These are phyloP conservation scores for Sarcoramphus papa DNA, from an alignment of 2,797 vertebrate genomes.

Conservation along the genomic window DNA sequence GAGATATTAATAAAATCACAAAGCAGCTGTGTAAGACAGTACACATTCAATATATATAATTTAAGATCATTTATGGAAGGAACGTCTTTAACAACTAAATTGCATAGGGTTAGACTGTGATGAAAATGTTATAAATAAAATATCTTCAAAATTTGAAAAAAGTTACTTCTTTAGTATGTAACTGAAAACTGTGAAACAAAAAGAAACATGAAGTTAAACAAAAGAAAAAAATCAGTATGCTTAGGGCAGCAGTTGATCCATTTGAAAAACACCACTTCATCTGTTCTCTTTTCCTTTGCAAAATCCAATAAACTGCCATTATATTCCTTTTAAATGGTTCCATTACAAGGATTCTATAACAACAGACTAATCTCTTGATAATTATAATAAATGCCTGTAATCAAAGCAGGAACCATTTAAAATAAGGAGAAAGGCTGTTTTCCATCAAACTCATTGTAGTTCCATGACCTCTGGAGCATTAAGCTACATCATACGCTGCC, in stretches of 20 bases:
- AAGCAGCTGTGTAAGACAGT: not conserved
- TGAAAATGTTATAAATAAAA: not conserved
- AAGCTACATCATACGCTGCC: slow-evolving; percentile 48
- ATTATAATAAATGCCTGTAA: slow-evolving; percentile 96
- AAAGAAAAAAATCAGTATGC: slow-evolving; percentile 57
- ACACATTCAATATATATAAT: not conserved
- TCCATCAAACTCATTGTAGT: slow-evolving; percentile 78
- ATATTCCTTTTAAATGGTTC: slow-evolving; percentile 88
- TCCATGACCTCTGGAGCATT: slow-evolving; percentile 65
- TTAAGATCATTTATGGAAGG: not conserved
- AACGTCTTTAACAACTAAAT: not conserved
- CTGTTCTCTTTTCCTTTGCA: slow-evolving; percentile 70
- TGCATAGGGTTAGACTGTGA: not conserved
- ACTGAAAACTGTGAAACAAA: slow-evolving; percentile 27
- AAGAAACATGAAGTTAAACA: slow-evolving; percentile 34
- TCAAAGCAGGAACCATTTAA: slow-evolving; percentile 87
- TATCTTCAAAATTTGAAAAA: not conserved
- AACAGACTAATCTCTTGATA: slow-evolving; percentile 84
- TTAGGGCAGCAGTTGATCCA: slow-evolving; percentile 68
- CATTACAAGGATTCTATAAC: slow-evolving; percentile 81
- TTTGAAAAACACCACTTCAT: slow-evolving; percentile 73
- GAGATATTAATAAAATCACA: not conserved
- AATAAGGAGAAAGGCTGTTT: slow-evolving; percentile 82
- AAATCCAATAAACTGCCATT: slow-evolving; percentile 92
- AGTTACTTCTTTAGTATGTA: not conserved